These are phyloP conservation scores for Lutraria lutraria DNA, from an alignment of 2,888 invertebrate genomes.

Conservation along the genomic window DNA sequence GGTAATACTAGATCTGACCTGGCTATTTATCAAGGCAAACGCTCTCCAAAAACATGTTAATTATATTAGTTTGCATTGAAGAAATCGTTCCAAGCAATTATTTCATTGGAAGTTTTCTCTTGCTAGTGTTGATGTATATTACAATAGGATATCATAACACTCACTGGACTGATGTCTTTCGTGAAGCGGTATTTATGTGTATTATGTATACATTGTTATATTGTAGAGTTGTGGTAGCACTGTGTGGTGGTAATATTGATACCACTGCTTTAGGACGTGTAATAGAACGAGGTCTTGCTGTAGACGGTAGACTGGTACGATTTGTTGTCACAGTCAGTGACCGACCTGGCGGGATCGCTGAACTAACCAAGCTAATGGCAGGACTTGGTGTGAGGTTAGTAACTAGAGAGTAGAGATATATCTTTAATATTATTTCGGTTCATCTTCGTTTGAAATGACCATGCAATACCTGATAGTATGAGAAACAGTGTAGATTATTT, in stretches of 20 bases:
- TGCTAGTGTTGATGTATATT: no score
- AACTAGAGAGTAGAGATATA: no score
- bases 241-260: constrained; percentile 96
- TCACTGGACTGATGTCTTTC: no score
- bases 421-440: background rate
- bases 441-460: background rate
- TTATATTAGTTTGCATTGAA: no score
- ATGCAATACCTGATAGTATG: background rate
- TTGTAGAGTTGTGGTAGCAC: constrained; percentile 92
- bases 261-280: constrained; percentile 96
- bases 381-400: constrained; percentile 90
- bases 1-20: no score
- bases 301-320: constrained; percentile 91
- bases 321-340: constrained; percentile 91
- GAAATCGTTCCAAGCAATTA: no score
- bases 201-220: background rate
- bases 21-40: no score
- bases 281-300: constrained; percentile 94
- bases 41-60: no score
- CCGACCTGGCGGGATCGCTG: constrained; percentile 95
- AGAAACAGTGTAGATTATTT: background rate
- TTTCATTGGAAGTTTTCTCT: no score
- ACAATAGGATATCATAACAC: no score
- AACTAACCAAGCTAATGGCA: constrained; percentile 92
- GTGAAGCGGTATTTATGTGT: no score